Conservation (phyloP, 2,888 invertebrate genomes). For the Argyresthia albistria region DNA sequence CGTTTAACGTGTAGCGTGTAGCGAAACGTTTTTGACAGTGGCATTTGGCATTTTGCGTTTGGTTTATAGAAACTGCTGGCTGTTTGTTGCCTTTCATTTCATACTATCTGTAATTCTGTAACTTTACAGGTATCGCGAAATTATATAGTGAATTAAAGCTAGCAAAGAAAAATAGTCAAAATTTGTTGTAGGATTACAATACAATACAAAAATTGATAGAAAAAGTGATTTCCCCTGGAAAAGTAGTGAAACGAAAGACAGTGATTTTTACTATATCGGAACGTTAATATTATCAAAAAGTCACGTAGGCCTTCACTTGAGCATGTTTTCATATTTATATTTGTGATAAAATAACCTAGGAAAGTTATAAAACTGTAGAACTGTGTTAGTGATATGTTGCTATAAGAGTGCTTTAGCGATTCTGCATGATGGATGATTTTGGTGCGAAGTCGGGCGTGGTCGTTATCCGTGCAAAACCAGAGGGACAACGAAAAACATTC, state of each 20-base stretch:
- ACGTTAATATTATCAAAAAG: slow-evolving; percentile 37
- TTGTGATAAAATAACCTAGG: slow-evolving; percentile 32
- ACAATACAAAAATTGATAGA: neutral
- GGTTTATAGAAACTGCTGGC: neutral
- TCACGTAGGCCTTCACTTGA: slow-evolving; percentile 54
- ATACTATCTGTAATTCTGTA: too few relatives aligned
- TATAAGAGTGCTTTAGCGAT: slow-evolving; percentile 6
- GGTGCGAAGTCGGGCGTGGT: slow-evolving; percentile 57
- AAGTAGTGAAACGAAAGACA: neutral
- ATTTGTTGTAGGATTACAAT: too few relatives aligned
- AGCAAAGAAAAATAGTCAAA: too few relatives aligned
- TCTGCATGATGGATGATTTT: slow-evolving; percentile 42
- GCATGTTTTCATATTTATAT: slow-evolving; percentile 44
- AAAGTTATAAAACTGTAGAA: neutral
- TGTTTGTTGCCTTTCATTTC: too few relatives aligned
- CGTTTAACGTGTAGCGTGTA: too few relatives aligned
- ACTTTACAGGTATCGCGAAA: too few relatives aligned
- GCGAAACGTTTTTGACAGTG: slow-evolving; percentile 13
- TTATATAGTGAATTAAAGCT: too few relatives aligned
- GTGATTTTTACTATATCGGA: slow-evolving; percentile 18
- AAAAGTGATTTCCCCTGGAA: neutral
- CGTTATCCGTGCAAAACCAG: slow-evolving; percentile 84
- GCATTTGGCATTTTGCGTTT: slow-evolving; percentile 7
- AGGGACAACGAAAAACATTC: slow-evolving; percentile 80
- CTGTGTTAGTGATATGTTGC: slow-evolving; percentile 4